Conservation (phyloP, 2,113 vertebrate genomes). For the Leuciscus idus region DNA sequence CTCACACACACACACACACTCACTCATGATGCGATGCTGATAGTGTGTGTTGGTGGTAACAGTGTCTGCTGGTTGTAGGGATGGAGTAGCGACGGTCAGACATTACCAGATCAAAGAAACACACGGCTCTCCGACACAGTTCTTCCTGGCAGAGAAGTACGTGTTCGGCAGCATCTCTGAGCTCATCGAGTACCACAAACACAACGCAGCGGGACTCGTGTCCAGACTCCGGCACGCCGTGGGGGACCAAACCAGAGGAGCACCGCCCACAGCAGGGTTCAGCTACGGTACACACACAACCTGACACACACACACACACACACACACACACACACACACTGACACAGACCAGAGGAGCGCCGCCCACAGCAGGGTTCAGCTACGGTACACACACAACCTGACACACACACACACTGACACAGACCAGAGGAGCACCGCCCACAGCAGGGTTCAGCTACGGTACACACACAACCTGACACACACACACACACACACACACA, state of each 20-base stretch:
- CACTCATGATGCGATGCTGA: neutral
- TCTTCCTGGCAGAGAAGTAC: slow-evolving; percentile 91
- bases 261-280: slow-evolving; percentile 90
- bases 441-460: slow-evolving; percentile 95
- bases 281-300: slow-evolving; percentile 83
- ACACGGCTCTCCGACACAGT: slow-evolving; percentile 75
- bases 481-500: no score
- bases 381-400: slow-evolving; percentile 78
- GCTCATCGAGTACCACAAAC: slow-evolving; percentile 93
- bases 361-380: slow-evolving; percentile 92
- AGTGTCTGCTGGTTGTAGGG: slow-evolving; percentile 66
- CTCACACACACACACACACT: slow-evolving; percentile 3
- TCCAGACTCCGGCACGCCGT: slow-evolving; percentile 89
- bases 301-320: no score
- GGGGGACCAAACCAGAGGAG: slow-evolving; percentile 77
- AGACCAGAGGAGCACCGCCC: slow-evolving; percentile 81
- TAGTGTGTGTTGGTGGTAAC: neutral
- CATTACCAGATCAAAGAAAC: slow-evolving; percentile 90
- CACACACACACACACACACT: no score
- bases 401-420: slow-evolving; percentile 32
- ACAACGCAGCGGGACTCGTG: slow-evolving; percentile 89
- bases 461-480: slow-evolving; percentile 56
- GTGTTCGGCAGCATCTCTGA: slow-evolving; percentile 87
- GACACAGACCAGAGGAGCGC: slow-evolving; percentile 76
- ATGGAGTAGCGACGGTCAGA: slow-evolving; percentile 77